Base-by-base conservation (phyloP, 2,113 vertebrate species). In the Phyllostomus discolor region DNA sequence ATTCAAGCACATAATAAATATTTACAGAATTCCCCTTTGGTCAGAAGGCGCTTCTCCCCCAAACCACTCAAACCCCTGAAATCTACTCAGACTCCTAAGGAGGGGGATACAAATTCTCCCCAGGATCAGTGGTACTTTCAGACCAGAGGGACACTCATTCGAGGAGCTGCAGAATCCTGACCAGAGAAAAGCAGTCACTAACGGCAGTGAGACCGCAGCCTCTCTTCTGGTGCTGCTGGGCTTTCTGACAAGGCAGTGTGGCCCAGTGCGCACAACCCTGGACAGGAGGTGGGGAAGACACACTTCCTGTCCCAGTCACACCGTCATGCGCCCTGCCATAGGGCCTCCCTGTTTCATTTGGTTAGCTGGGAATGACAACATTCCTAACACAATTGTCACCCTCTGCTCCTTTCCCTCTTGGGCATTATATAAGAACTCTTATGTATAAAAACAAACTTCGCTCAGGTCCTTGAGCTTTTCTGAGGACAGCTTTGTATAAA, bases 401-500 rank as follows among this genome's bases (percentile, higher is more conserved):
- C 81, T 95, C 69, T 10, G 26, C 46, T 50, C 73, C 50, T 69
- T 75, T 22, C 9, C 62, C 78, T 41, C 76, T 73, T 11, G 33
- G 73, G 69, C 78, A 93, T 96, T 97, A 93, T 78, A 64, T 66
- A 93, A 96, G 91, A 96, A 70, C 46, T 66, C 88, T 97, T 62
- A 93, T 64, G 93, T 82, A 84, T 59, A 88, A 97, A 97, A 97
- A 94, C 78, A 91, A 95, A 41, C 91, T 95, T 82, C 17, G 4
- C 95, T 72, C 26, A n/a, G 92, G 95, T 91, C 96, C 94, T 97
- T 97, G 96, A 97, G 94, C 96, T 92, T 95, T 95, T 95, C 94
- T 79, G 83, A 94, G 94, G 89, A 89, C 75, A 86, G 69, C 94
- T 75, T 88, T 93, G 93, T 97, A 91, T 97, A 98, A 97, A 97